phyloP scores from a whole-genome alignment of 2,888 invertebrate genomes.

The Serripes groenlandicus region DNA sequence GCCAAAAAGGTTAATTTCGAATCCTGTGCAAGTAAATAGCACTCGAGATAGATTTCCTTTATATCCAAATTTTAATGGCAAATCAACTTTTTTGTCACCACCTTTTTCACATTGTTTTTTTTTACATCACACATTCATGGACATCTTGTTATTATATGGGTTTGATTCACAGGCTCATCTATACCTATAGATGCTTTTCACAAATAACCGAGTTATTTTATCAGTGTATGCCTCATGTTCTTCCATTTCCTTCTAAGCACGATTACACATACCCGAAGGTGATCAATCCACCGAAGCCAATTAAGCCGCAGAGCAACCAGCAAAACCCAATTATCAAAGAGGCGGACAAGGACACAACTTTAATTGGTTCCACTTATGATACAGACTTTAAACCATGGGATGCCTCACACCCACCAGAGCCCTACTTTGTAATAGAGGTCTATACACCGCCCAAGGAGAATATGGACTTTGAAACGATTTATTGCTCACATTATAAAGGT shows the following conservation, averaged over 20 bases:
- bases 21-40: too few species aligned
- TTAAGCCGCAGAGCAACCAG: constrained; percentile 29
- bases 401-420: constrained; percentile 33
- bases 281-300: constrained; percentile 25
- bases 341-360: constrained; percentile 27
- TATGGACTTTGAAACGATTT: constrained; percentile 65
- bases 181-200: too few species aligned
- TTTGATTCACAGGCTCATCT: too few species aligned
- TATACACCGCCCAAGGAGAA: constrained; percentile 61
- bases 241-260: constrained; percentile 34
- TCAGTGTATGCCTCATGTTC: background rate
- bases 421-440: constrained; percentile 42
- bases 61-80: too few species aligned
- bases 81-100: too few species aligned
- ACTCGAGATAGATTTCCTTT: too few species aligned
- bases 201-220: background rate
- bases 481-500: constrained; percentile 65
- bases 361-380: constrained; percentile 51
- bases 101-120: too few species aligned
- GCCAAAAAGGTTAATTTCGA: too few species aligned
- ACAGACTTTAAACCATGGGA: constrained; percentile 55
- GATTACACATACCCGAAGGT: constrained; percentile 59
- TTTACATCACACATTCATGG: too few species aligned
- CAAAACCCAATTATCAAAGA: constrained; percentile 44
- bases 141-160: background rate